Base-by-base conservation (phyloP, 2,113 vertebrate genomes). In the Pelvicachromis taeniatus region DNA sequence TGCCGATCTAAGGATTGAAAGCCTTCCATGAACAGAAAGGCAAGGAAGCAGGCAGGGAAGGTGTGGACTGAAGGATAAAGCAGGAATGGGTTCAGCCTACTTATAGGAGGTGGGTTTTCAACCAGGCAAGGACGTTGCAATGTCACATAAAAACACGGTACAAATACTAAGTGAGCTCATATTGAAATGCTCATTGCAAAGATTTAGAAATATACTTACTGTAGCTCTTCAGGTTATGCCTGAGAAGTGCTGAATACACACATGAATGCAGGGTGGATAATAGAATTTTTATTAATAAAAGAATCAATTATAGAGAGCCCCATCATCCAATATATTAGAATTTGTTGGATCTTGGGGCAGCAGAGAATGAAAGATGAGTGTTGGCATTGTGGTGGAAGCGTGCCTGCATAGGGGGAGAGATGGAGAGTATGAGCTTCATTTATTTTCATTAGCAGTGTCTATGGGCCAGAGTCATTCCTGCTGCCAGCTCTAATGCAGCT, bases 1-100 rank as follows among this genome's bases (percentile, higher is more conserved):
- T 95, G 93, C 94, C 61, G 95, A 95, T 95, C 93, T 89, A 96
- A 91, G 93, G 94, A 96, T 87, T 92, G 94, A 96, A 95, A 95
- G 94, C 93, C 88, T 95, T 94, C 95, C 48, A 92, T 88, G 92
- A 93, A 94, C 92, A 95, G 90, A 94, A 86, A 94, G 85, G 93
- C 91, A 85, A 89, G 88, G 87, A 92, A 84, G 87, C 83, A 92
- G 83, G 88, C 87, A 89, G 84, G 90, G 88, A 95, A 92, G 90
- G 94, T 90, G 91, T 45, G 83, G 89, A 89, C 83, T 83, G 85
- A 91, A 53, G 88, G 87, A 93, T 87, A 91, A 90, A 89, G 80
- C 81, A 87, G 84, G 85, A 88, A 82, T 85, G 86, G 65, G 87
- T 87, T 89, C 84, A 88, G 91, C 83, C 86, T 89, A 87, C 89